Percentiles rank a stretch among this genome's conserved stretches.
Evolutionary conservation across 2,113 vertebrate genomes (phyloP).

Genomic region (Lutjanus erythropterus): DNA sequence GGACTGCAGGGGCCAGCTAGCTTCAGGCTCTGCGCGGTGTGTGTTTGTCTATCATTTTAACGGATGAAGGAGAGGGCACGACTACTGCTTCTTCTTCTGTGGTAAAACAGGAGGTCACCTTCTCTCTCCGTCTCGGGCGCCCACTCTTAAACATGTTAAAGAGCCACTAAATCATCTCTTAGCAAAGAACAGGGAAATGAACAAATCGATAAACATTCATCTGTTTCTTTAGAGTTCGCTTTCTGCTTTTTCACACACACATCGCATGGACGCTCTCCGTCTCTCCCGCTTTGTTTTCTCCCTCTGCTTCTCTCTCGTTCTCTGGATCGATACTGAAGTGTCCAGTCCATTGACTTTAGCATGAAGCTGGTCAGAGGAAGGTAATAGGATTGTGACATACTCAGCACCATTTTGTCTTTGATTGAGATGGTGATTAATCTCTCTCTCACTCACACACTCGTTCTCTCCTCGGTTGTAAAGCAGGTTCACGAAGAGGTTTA

Average conservation of each 20-base stretch:
- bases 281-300: background rate
- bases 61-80: background rate
- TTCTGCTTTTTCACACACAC: slow-evolving; percentile 25
- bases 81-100: slow-evolving; percentile 5
- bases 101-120: slow-evolving; percentile 45
- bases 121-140: background rate
- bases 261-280: background rate
- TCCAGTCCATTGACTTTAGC: slow-evolving; percentile 58
- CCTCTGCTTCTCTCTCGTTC: background rate
- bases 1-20: background rate
- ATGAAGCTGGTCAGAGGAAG: slow-evolving; percentile 42
- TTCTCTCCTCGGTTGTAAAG: background rate
- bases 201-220: slow-evolving; percentile 63
- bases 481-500: background rate
- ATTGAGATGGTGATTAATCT: slow-evolving; percentile 35
- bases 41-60: background rate
- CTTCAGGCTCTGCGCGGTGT: slow-evolving; percentile 10
- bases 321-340: slow-evolving; percentile 47
- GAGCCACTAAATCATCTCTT: slow-evolving; percentile 56
- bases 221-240: slow-evolving; percentile 50
- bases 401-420: slow-evolving; percentile 49
- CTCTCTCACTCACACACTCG: background rate
- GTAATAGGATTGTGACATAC: slow-evolving; percentile 61
- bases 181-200: slow-evolving; percentile 44
- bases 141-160: slow-evolving; percentile 42